Evolutionary conservation across 2,797 vertebrate genomes (phyloP), one percentile per base, ranked within the genome.

Genomic region (Taeniopygia guttata): DNA sequence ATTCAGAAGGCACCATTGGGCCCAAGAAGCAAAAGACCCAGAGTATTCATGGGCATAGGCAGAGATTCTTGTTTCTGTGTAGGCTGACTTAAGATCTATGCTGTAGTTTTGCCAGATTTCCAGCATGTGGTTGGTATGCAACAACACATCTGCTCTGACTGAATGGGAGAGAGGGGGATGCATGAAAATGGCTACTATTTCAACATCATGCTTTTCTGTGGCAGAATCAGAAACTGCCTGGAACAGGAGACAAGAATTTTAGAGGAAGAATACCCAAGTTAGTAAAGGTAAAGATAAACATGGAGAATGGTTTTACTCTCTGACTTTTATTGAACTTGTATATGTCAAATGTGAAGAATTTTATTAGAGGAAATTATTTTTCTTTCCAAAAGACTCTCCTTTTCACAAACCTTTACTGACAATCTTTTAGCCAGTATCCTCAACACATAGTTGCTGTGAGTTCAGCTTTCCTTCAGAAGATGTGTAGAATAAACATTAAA

Each of bases 71-170:
- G 45, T 89, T 42, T 94, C 86, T 64, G 6, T 73, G 75, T 42
- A 94, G 77, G 48, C 49, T 89, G 89, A 87, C 56, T 93, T 82
- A 54, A 89, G 86, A 70, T 79, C 75, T 72, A 3, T 63, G 75
- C 52, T 87, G 86, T 42, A 69, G 52, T 69, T 93, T 87, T 91
- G 83, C 77, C 94, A 95, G 88, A 80, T 90, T 92, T 95, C 84
- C 88, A 95, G 90, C 92, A 82, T 93, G 90, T 32, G 68, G 78
- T 73, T 84, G 40, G 72, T 79, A 83, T 67, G 81, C 74, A 90
- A 63, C 0, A 7, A 70, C 74, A 90, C 86, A 90, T 90, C 90
- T 94, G 80, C 88, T 85, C 68, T 74, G 58, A 51, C 68, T 92
- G 74, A 94, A 77, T 0, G 0, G 70, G 42, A 78, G 64, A 43